Percentiles rank a stretch among this genome's conserved stretches.
Conservation (phyloP, 2,797 vertebrate species). For the Hydrocynus forskahlii region DNA sequence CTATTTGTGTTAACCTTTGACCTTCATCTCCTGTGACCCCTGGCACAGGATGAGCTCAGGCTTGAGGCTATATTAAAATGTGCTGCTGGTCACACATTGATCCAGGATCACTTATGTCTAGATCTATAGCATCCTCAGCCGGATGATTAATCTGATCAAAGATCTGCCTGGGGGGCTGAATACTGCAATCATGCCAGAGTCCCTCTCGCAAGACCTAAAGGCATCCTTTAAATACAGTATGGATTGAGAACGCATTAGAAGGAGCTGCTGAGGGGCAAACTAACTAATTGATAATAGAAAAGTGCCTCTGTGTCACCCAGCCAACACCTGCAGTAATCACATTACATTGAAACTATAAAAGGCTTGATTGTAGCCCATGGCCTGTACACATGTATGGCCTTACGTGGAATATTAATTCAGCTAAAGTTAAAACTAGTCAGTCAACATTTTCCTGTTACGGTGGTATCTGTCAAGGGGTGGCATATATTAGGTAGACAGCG, state of each 20-base stretch:
- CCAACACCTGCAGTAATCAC: neutral
- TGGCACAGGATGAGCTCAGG: neutral
- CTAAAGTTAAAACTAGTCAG: neutral
- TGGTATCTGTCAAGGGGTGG: too few relatives aligned
- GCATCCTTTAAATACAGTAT: conserved; percentile 42
- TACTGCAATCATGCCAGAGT: neutral
- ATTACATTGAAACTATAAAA: conserved; percentile 12
- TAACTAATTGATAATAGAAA: conserved; percentile 47
- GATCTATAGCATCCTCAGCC: conserved; percentile 21
- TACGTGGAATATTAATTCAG: neutral
- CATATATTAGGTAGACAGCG: too few relatives aligned
- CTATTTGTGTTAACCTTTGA: conserved; percentile 22
- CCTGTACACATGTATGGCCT: neutral
- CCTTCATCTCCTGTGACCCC: neutral
- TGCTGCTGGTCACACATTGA: neutral
- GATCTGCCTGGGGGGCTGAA: neutral
- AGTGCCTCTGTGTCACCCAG: conserved; percentile 11
- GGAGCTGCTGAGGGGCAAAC: conserved; percentile 25
- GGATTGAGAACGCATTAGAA: conserved; percentile 33
- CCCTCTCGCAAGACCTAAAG: conserved; percentile 20
- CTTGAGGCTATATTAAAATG: conserved; percentile 1
- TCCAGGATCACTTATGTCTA: neutral
- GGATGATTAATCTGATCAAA: conserved; percentile 28
- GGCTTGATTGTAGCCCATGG: neutral
- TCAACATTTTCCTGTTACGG: too few relatives aligned